A percentile compares a stretch with the other conserved stretches of the same genome.
phyloP scores from a whole-genome alignment of 2,888 invertebrate genomes.

The Galeruca laticollis region DNA sequence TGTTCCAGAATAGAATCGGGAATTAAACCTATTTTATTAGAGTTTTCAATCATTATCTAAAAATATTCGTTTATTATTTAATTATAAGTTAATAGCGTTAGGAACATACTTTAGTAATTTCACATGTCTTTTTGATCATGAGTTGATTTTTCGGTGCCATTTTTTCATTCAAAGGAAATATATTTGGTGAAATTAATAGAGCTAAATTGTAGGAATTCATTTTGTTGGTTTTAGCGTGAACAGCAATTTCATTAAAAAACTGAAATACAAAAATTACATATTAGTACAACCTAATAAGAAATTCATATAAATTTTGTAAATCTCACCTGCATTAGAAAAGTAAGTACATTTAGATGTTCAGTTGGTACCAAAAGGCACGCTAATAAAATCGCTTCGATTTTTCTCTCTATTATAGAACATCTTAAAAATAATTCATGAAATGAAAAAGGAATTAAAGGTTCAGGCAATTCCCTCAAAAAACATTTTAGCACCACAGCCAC shows the following conservation, averaged over 20 bases:
- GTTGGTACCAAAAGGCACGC: conserved; percentile 80
- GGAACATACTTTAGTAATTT: conserved; percentile 52
- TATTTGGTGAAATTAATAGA: conserved; percentile 86
- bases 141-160: conserved; percentile 68
- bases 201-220: conserved; percentile 89
- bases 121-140: conserved; percentile 54
- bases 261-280: conserved; percentile 60
- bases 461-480: conserved; percentile 87
- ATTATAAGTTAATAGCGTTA: background rate
- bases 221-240: conserved; percentile 78
- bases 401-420: conserved; percentile 73
- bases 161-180: conserved; percentile 82
- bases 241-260: conserved; percentile 79
- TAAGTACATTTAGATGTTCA: conserved; percentile 81
- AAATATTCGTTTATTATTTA: conserved; percentile 46
- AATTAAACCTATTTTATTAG: conserved; percentile 79
- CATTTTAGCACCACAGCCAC: conserved; percentile 88
- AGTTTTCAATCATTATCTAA: conserved; percentile 83
- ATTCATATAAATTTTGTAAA: background rate
- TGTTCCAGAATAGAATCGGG: conserved; percentile 72
- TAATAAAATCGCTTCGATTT: conserved; percentile 74
- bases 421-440: conserved; percentile 84
- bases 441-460: conserved; percentile 80
- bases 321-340: conserved; percentile 83
- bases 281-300: conserved; percentile 13